A percentile compares a stretch with the other conserved stretches of the same genome.
These are phyloP conservation scores for Poecilia wingei DNA, from an alignment of 2,797 vertebrate species.

Conservation along the genomic window DNA sequence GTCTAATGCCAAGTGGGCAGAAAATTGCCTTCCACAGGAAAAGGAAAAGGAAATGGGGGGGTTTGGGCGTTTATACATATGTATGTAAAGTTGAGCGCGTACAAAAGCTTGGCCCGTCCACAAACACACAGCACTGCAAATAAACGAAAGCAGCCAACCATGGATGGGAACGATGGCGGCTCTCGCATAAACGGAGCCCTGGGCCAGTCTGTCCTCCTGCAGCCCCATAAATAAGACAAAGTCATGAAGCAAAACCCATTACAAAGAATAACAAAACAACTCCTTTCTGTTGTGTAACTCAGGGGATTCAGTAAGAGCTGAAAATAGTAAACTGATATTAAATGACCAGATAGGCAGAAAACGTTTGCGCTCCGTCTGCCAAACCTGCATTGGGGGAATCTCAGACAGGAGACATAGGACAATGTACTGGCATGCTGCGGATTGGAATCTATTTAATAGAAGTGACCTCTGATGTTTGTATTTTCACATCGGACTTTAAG, in stretches of 20 bases:
- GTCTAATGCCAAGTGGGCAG: slow-evolving; percentile 16
- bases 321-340: background rate
- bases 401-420: too few relatives aligned
- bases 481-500: too few relatives aligned
- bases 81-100: slow-evolving; percentile 4
- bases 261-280: background rate
- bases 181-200: background rate
- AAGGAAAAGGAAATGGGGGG: slow-evolving; percentile 2
- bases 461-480: too few relatives aligned
- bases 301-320: background rate
- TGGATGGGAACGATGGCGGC: background rate
- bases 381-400: too few relatives aligned
- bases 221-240: background rate
- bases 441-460: too few relatives aligned
- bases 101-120: slow-evolving; percentile 21
- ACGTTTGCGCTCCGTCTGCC: too few relatives aligned
- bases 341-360: background rate
- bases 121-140: slow-evolving; percentile 41
- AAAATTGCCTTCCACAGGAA: slow-evolving; percentile 30
- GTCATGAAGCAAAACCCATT: background rate
- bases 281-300: background rate
- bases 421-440: too few relatives aligned
- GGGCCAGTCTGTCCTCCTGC: background rate
- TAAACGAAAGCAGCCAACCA: slow-evolving; percentile 37
- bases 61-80: slow-evolving; percentile 15